Evolutionary conservation across 2,113 vertebrate species (phyloP).

Genomic region (Rhynchomys soricoides): DNA sequence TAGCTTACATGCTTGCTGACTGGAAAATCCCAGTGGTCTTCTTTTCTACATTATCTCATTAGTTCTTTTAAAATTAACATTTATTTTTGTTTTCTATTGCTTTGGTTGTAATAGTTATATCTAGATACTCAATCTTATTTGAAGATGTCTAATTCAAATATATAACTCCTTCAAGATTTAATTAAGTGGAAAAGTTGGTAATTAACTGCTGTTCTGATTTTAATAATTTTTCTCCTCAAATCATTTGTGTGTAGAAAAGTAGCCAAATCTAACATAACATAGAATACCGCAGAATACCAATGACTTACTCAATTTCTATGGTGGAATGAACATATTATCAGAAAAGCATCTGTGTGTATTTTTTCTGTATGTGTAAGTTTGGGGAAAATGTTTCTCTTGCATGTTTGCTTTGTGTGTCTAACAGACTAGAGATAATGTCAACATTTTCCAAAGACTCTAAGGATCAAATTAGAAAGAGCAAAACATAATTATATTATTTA

Average conservation of each 20-base stretch:
- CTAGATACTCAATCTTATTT: slow-evolving; percentile 60
- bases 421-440: neutral
- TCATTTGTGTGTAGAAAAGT: slow-evolving; percentile 57
- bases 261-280: slow-evolving; percentile 32
- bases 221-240: slow-evolving; percentile 66
- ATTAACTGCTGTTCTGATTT: slow-evolving; percentile 73
- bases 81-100: slow-evolving; percentile 65
- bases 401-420: neutral
- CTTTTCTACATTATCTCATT: slow-evolving; percentile 52
- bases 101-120: slow-evolving; percentile 50
- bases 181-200: slow-evolving; percentile 65
- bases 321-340: slow-evolving; percentile 51
- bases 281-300: neutral
- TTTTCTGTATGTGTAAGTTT: neutral
- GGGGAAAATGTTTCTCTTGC: slow-evolving; percentile 39
- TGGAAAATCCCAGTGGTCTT: slow-evolving; percentile 23
- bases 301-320: slow-evolving; percentile 23
- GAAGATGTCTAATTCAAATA: slow-evolving; percentile 70
- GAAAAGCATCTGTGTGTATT: slow-evolving; percentile 43
- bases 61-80: slow-evolving; percentile 54
- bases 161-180: slow-evolving; percentile 72
- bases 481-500: neutral
- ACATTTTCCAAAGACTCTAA: slow-evolving; percentile 27
- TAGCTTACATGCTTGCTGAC: slow-evolving; percentile 40
- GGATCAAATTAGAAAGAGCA: slow-evolving; percentile 1